These are phyloP conservation scores for Mastomys natalensis DNA, from an alignment of 2,113 vertebrate species.

Conservation along the genomic window DNA sequence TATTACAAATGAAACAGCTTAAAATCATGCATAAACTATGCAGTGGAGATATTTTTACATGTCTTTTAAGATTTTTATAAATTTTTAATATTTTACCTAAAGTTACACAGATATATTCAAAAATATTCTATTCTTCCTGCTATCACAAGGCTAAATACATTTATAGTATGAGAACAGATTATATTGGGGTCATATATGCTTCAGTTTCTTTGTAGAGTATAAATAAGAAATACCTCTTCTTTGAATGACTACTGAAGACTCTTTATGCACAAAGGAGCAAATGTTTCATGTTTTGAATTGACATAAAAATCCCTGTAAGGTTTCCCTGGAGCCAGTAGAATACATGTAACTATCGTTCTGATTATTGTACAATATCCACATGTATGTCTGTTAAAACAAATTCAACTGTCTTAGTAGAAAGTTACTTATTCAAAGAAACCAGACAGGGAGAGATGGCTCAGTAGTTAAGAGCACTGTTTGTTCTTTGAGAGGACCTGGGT, in stretches of 20 bases:
- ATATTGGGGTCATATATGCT: background rate
- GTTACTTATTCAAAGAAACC: background rate
- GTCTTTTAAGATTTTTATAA: background rate
- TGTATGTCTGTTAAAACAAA: constrained; percentile 4
- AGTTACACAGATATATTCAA: background rate
- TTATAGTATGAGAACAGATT: background rate
- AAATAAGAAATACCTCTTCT: background rate
- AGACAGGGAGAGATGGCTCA: too few species aligned
- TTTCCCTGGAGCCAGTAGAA: background rate
- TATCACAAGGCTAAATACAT: constrained; percentile 3
- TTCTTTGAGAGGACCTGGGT: background rate
- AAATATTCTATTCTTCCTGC: background rate
- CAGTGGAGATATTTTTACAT: background rate
- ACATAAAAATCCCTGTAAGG: background rate
- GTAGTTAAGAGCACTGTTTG: background rate
- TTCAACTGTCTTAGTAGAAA: background rate
- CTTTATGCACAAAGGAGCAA: background rate
- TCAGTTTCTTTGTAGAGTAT: background rate
- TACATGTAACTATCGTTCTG: background rate
- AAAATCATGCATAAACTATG: background rate
- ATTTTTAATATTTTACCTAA: background rate
- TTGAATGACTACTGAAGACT: background rate
- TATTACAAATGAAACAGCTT: constrained; percentile 7
- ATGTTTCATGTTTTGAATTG: constrained; percentile 16
- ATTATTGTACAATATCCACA: background rate